Percentiles rank a stretch among this genome's conserved stretches.
These are phyloP conservation scores for Coleophora flavipennella DNA, from an alignment of 2,888 invertebrate genomes.

Conservation along the genomic window DNA sequence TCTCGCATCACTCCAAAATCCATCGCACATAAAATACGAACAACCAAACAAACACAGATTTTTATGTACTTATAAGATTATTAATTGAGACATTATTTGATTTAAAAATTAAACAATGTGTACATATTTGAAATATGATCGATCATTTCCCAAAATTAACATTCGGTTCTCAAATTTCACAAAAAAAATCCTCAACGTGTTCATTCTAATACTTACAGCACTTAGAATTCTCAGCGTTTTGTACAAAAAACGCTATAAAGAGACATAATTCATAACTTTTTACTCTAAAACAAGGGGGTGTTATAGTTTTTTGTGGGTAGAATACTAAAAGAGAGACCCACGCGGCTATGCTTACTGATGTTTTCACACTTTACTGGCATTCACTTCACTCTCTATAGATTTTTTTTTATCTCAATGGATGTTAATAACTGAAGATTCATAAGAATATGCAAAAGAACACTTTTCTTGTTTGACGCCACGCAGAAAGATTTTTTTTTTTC, in stretches of 20 bases:
- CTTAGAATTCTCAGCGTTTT: constrained; percentile 52
- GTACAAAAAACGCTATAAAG: constrained; percentile 57
- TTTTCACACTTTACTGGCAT: constrained; percentile 65
- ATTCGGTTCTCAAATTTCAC: too few relatives aligned
- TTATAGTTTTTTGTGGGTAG: constrained; percentile 57
- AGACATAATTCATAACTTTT: constrained; percentile 67
- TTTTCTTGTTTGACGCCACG: too few relatives aligned
- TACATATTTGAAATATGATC: too few relatives aligned
- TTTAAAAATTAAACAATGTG: too few relatives aligned
- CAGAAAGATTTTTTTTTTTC: too few relatives aligned
- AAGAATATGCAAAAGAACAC: not conserved
- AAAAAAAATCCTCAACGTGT: constrained; percentile 31
- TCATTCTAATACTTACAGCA: constrained; percentile 43
- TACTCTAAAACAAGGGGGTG: constrained; percentile 68
- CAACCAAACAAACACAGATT: too few relatives aligned
- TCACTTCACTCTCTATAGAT: constrained; percentile 47
- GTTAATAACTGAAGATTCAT: constrained; percentile 1
- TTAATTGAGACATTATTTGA: too few relatives aligned
- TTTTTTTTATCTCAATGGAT: constrained; percentile 37
- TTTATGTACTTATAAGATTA: too few relatives aligned
- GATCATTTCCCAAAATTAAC: too few relatives aligned
- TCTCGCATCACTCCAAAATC: too few relatives aligned
- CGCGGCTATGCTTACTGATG: constrained; percentile 52
- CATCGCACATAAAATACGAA: too few relatives aligned
- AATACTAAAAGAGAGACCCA: constrained; percentile 55